phyloP scores from a whole-genome alignment of 2,888 invertebrate genomes.

The Lasioglossum vierecki region DNA sequence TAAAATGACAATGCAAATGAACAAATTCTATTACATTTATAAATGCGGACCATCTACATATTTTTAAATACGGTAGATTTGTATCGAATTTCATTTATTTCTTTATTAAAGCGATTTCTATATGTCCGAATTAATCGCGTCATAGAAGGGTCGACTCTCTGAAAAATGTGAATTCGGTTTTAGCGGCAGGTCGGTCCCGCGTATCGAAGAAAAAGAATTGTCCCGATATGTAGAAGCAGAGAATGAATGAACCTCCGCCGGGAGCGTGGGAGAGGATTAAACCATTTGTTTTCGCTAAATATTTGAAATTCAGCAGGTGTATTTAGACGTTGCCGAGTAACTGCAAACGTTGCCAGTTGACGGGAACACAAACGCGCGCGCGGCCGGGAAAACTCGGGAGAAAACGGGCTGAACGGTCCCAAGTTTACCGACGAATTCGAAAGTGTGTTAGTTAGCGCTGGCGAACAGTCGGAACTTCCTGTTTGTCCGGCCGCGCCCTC shows the following conservation, averaged over 20 bases:
- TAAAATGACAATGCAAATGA: too few species aligned
- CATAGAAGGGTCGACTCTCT: too few species aligned
- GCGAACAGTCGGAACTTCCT: conserved; percentile 20
- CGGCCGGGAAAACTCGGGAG: neutral
- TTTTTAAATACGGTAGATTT: too few species aligned
- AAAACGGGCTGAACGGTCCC: neutral
- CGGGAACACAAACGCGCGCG: neutral
- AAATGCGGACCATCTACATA: too few species aligned
- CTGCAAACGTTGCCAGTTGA: neutral
- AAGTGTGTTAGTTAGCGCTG: neutral
- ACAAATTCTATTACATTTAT: too few species aligned
- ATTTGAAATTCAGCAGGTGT: neutral
- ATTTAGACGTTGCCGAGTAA: neutral
- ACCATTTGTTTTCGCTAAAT: neutral
- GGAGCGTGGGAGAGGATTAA: neutral
- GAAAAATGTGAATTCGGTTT: too few species aligned
- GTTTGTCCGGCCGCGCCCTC: conserved; percentile 20
- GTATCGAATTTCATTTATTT: too few species aligned
- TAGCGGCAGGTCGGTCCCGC: too few species aligned
- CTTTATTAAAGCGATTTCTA: too few species aligned
- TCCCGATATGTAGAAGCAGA: neutral
- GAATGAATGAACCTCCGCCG: neutral
- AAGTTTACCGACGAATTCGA: conserved; percentile 6
- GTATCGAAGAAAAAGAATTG: too few species aligned
- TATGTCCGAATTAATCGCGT: too few species aligned